Percentiles rank a stretch among this genome's conserved stretches.
Evolutionary conservation across 2,113 vertebrate species (phyloP).

Genomic region (Tamias sibiricus): DNA sequence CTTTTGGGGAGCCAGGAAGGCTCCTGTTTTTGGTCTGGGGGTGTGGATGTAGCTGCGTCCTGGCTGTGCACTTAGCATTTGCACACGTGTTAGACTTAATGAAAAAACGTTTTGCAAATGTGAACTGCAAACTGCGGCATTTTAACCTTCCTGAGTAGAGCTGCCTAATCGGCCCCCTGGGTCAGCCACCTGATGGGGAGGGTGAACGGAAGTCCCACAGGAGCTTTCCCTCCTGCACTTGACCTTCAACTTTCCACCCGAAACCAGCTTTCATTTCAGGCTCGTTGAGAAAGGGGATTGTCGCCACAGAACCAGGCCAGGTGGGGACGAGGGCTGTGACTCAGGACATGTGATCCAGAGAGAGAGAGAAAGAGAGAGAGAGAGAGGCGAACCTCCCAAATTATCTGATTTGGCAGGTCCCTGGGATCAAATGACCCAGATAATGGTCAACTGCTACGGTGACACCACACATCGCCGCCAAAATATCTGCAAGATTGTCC

Average conservation of each 20-base stretch:
- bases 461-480: constrained; percentile 28
- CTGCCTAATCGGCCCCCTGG: neutral
- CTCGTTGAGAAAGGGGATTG: neutral
- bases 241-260: neutral
- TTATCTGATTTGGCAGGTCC: constrained; percentile 75
- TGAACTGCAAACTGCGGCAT: neutral
- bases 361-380: neutral
- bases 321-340: constrained; percentile 45
- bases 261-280: constrained; percentile 28
- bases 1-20: neutral
- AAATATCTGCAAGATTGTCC: neutral
- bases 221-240: neutral
- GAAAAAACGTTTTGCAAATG: neutral
- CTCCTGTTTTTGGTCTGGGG: neutral
- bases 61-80: neutral
- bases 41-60: neutral
- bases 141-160: neutral
- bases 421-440: constrained; percentile 56
- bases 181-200: too few species aligned
- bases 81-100: neutral
- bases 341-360: constrained; percentile 62
- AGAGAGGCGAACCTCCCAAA: constrained; percentile 28
- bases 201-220: neutral
- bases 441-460: constrained; percentile 14
- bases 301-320: neutral